Percentiles rank a stretch among this genome's conserved stretches.
Conservation (phyloP, 2,797 vertebrate species). For the Gymnodraco acuticeps region DNA sequence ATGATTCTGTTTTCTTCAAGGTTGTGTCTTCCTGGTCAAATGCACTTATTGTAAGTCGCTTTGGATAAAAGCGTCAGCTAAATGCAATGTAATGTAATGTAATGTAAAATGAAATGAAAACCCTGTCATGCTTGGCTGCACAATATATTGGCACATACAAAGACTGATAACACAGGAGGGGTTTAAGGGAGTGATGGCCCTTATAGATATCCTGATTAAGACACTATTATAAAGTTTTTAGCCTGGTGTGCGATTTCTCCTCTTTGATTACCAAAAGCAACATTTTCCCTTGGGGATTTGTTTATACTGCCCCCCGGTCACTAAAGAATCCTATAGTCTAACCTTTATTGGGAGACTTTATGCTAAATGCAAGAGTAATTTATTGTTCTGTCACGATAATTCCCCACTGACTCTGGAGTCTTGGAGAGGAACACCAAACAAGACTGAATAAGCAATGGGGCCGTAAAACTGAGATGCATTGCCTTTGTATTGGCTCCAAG, state of each 20-base stretch:
- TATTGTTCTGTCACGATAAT: constrained; percentile 78
- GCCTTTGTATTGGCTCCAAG: constrained; percentile 80
- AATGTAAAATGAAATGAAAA: constrained; percentile 18
- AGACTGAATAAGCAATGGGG: constrained; percentile 84
- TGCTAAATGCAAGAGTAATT: constrained; percentile 82
- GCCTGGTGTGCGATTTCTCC: constrained; percentile 52
- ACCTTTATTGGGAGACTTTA: constrained; percentile 77
- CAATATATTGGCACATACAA: constrained; percentile 47
- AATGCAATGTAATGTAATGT: too few relatives aligned
- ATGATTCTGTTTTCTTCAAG: too few relatives aligned
- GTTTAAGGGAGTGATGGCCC: constrained; percentile 9
- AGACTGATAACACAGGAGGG: constrained; percentile 47
- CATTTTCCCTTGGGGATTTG: constrained; percentile 51
- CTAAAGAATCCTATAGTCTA: constrained; percentile 60
- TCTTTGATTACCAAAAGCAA: constrained; percentile 64
- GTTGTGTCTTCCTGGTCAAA: too few relatives aligned
- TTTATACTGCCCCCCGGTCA: constrained; percentile 56
- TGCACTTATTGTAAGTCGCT: too few relatives aligned
- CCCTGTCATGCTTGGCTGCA: constrained; percentile 34
- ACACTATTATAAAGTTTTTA: constrained; percentile 62
- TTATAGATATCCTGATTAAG: constrained; percentile 70
- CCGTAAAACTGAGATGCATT: constrained; percentile 84
- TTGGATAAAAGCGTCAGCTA: too few relatives aligned
- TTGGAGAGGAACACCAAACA: constrained; percentile 78
- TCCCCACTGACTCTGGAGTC: constrained; percentile 75